Conservation (phyloP, 2,797 vertebrate genomes). For the Enteromius thamalakanensis region DNA sequence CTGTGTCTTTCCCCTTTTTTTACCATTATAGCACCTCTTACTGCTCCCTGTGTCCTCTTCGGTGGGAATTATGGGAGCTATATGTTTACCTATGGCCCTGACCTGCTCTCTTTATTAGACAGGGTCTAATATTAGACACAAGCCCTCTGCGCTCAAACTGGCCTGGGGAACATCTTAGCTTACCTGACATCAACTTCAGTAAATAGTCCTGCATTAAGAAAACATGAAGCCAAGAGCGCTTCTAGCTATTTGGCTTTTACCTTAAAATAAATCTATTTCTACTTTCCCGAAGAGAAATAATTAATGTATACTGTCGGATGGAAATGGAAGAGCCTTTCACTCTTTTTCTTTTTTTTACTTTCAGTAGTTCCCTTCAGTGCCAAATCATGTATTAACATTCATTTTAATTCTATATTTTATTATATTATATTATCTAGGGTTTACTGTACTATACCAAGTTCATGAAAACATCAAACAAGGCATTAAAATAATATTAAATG, state of each 20-base stretch:
- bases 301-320: conserved; percentile 55
- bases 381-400: neutral
- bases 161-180: conserved; percentile 34
- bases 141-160: conserved; percentile 18
- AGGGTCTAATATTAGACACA: conserved; percentile 43
- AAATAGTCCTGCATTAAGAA: conserved; percentile 55
- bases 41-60: conserved; percentile 40
- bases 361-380: neutral
- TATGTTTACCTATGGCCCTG: conserved; percentile 44
- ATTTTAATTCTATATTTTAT: neutral
- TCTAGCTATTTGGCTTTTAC: conserved; percentile 54
- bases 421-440: neutral
- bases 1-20: conserved; percentile 37
- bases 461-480: neutral
- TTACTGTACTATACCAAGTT: neutral
- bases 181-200: conserved; percentile 47
- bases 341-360: conserved; percentile 45
- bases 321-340: conserved; percentile 16
- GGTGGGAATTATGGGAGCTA: conserved; percentile 29
- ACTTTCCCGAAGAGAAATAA: conserved; percentile 58
- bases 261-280: conserved; percentile 57
- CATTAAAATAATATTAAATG: no score
- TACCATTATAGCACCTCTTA: conserved; percentile 29
- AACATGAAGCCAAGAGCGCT: conserved; percentile 62
- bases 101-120: conserved; percentile 45